A percentile compares a stretch with the other conserved stretches of the same genome.
These are phyloP conservation scores for Chymomyza procnemis DNA, from an alignment of 2,888 invertebrate species.

Conservation along the genomic window DNA sequence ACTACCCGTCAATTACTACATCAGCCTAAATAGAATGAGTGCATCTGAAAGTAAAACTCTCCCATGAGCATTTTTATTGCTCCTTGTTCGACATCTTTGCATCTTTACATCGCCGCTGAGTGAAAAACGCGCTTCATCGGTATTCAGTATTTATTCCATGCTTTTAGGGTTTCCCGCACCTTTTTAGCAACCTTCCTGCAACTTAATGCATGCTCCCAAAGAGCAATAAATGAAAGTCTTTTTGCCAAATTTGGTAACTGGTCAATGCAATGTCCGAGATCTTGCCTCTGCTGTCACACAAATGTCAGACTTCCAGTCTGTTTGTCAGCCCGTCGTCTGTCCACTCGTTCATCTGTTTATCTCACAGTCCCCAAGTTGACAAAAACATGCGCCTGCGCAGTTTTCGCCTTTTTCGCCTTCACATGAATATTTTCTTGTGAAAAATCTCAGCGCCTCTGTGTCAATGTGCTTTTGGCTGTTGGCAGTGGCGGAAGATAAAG, in stretches of 20 bases:
- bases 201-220: background rate
- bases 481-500: no score
- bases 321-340: slow-evolving; percentile 11
- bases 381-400: slow-evolving; percentile 50
- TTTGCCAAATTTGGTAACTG: slow-evolving; percentile 75
- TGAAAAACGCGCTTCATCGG: no score
- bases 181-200: background rate
- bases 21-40: no score
- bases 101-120: no score
- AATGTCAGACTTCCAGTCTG: slow-evolving; percentile 53
- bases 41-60: no score
- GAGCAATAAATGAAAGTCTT: slow-evolving; percentile 72
- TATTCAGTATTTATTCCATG: no score
- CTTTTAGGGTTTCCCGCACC: no score
- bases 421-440: slow-evolving; percentile 67
- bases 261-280: slow-evolving; percentile 52
- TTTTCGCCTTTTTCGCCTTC: slow-evolving; percentile 50
- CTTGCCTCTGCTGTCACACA: slow-evolving; percentile 62
- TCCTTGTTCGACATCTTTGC: no score
- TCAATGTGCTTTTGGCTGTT: slow-evolving; percentile 13
- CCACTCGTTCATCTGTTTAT: background rate
- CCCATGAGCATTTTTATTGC: no score
- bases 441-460: slow-evolving; percentile 62
- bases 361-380: slow-evolving; percentile 45
- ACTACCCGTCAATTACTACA: no score